These are phyloP conservation scores for Zaprionus tsacasi DNA, from an alignment of 1,140 invertebrate species.

Conservation along the genomic window DNA sequence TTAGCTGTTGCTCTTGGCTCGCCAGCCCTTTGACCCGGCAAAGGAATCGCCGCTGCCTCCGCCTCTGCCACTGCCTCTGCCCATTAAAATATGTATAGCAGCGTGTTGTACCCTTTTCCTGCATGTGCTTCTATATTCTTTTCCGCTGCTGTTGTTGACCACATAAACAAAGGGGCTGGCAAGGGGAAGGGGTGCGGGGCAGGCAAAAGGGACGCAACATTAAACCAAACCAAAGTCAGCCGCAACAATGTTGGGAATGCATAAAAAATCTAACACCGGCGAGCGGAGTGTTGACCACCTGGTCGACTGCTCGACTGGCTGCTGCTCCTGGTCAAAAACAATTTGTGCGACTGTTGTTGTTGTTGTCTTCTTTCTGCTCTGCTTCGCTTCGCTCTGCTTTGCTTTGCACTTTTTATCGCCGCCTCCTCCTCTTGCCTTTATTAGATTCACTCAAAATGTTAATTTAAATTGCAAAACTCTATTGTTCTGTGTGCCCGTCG, in stretches of 20 bases:
- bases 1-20: constrained; percentile 42
- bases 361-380: constrained; percentile 16
- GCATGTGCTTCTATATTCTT: background rate
- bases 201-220: constrained; percentile 34
- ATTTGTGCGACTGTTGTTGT: constrained; percentile 51
- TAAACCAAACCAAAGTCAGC: constrained; percentile 53
- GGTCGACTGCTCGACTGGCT: constrained; percentile 12
- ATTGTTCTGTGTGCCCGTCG: constrained; percentile 54
- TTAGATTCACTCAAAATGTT: constrained; percentile 78
- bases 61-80: background rate
- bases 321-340: constrained; percentile 57
- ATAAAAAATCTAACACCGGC: constrained; percentile 52
- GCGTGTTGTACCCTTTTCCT: constrained; percentile 21
- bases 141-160: constrained; percentile 36
- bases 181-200: background rate
- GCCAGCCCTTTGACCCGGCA: constrained; percentile 64
- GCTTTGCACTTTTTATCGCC: constrained; percentile 55
- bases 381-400: constrained; percentile 52
- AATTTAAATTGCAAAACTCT: constrained; percentile 75
- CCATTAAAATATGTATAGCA: constrained; percentile 53
- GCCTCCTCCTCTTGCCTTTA: constrained; percentile 20
- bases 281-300: constrained; percentile 68
- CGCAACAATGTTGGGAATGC: constrained; percentile 57
- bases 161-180: constrained; percentile 37
- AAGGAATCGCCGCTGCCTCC: constrained; percentile 27